A percentile compares a stretch with the other conserved stretches of the same genome.
These are phyloP conservation scores for Rhynchotus rufescens DNA, from an alignment of 2,797 vertebrate species.

Conservation along the genomic window DNA sequence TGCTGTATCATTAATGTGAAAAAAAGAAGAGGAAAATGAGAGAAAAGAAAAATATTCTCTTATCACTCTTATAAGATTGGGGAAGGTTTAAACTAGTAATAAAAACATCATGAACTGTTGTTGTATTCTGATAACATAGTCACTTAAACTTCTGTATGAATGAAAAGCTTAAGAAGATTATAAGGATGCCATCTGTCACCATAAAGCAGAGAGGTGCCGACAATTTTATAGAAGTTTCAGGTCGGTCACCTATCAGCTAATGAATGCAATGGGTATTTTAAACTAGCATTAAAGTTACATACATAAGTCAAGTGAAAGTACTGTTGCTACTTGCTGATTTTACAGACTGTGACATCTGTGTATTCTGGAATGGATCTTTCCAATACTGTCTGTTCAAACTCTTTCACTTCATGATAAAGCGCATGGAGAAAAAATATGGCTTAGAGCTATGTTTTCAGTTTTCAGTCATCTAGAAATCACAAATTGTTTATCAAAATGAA, in stretches of 20 bases:
- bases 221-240: constrained; percentile 18
- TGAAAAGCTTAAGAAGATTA: not conserved
- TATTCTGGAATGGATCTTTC: not conserved
- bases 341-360: not conserved
- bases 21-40: not conserved
- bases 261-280: constrained; percentile 28
- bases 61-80: not conserved
- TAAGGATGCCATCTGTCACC: constrained; percentile 27
- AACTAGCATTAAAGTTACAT: constrained; percentile 28
- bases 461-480: not conserved
- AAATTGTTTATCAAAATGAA: not conserved
- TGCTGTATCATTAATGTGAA: not conserved
- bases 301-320: constrained; percentile 19
- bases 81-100: constrained; percentile 3
- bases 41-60: not conserved
- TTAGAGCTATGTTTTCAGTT: not conserved
- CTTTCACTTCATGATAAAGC: not conserved
- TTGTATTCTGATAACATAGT: not conserved
- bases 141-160: constrained; percentile 11
- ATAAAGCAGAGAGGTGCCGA: constrained; percentile 14
- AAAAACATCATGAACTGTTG: not conserved
- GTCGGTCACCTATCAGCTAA: constrained; percentile 12
- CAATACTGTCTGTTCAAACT: not conserved
- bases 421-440: constrained; percentile 27
- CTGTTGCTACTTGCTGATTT: constrained; percentile 38